Percentiles rank a stretch among this genome's conserved stretches.
Conservation (phyloP, 92 coral and sea anemone species). For the Palythoa grandiflora region DNA sequence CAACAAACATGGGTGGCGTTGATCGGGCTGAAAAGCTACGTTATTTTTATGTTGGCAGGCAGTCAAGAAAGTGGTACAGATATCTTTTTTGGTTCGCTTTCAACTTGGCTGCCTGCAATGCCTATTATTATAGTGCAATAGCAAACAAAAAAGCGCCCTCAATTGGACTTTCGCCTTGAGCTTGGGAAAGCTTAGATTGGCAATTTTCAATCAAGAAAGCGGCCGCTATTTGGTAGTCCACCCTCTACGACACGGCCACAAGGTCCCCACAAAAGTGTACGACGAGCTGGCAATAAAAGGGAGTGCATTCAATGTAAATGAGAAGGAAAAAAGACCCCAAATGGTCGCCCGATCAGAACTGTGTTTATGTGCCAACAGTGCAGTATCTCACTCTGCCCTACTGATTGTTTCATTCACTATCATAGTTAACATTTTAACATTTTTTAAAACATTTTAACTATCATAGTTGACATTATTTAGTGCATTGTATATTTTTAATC, state of each 20-base stretch:
- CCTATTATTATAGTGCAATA: neutral
- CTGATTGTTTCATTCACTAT: neutral
- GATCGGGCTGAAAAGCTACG: neutral
- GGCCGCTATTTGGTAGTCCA: neutral
- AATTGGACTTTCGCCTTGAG: neutral
- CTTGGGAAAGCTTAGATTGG: neutral
- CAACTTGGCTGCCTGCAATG: neutral
- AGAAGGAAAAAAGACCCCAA: neutral
- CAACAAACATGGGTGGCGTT: neutral
- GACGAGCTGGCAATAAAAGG: neutral
- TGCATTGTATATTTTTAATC: neutral
- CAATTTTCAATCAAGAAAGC: neutral
- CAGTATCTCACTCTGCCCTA: neutral
- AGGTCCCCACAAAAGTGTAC: neutral
- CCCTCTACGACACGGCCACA: neutral
- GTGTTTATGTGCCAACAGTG: neutral
- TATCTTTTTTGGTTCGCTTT: slow-evolving; percentile 2
- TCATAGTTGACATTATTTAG: neutral
- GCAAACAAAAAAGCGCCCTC: neutral
- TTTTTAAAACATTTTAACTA: neutral
- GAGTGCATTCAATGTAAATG: neutral
- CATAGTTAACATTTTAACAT: neutral
- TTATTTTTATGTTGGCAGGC: neutral
- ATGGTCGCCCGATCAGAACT: neutral
- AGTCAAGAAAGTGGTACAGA: slow-evolving; percentile 2